Percentiles rank a stretch among this genome's conserved stretches.
These are phyloP conservation scores for Tigriopus japonicus DNA, from an alignment of 1,140 invertebrate genomes.

Conservation along the genomic window DNA sequence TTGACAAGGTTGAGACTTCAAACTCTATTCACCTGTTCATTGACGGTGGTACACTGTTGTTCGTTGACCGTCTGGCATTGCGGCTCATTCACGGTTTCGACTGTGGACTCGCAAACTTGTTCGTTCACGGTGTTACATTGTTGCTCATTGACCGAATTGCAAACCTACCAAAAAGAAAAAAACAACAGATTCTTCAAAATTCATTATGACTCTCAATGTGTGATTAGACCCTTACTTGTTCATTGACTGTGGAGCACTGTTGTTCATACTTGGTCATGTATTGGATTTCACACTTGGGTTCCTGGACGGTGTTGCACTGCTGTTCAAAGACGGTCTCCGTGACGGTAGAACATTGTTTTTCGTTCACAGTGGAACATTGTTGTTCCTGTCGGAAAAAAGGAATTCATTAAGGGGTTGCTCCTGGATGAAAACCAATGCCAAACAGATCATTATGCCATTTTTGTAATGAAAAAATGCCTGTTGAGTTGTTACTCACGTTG, in stretches of 20 bases:
- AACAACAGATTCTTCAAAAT: not conserved
- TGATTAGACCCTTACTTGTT: not conserved
- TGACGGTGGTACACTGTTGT: slow-evolving; percentile 1
- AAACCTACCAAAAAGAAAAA: not conserved
- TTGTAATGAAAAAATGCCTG: not conserved
- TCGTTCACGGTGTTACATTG: slow-evolving; percentile 11
- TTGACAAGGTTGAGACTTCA: no score
- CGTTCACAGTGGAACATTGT: slow-evolving; percentile 1
- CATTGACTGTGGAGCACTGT: not conserved
- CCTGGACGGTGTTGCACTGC: slow-evolving; percentile 6
- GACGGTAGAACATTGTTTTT: slow-evolving; percentile 4
- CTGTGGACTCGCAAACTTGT: slow-evolving; percentile 3
- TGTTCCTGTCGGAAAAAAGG: not conserved
- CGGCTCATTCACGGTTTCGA: not conserved
- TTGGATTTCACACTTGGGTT: slow-evolving; percentile 7
- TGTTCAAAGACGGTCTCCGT: slow-evolving; percentile 8
- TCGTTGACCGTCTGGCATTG: not conserved
- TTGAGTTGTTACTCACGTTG: not conserved
- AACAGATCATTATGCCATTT: no score
- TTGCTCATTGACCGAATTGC: slow-evolving; percentile 1
- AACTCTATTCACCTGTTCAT: slow-evolving; percentile 8
- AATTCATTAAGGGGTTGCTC: no score
- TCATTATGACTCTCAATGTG: not conserved
- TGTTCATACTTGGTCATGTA: slow-evolving; percentile 12
- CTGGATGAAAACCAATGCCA: no score